phyloP scores from a whole-genome alignment of 2,113 vertebrate species.

The Notiomystis cincta region DNA sequence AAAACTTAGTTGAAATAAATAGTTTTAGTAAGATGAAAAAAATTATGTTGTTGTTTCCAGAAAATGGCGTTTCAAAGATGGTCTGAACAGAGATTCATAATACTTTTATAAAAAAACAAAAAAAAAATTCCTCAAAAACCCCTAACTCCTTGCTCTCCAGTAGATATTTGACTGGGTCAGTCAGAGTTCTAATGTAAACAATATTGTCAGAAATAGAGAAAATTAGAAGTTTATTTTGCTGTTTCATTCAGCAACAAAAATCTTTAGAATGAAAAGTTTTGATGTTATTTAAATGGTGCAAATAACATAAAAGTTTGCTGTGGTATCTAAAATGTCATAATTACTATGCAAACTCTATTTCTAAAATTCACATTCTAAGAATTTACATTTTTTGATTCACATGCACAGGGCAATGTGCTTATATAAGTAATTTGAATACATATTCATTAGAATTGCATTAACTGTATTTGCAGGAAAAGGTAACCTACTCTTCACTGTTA shows the following conservation, averaged over 20 bases:
- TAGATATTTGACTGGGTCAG: background rate
- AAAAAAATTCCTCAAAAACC: background rate
- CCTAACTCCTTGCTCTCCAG: background rate
- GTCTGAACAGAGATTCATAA: background rate
- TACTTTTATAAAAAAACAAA: background rate
- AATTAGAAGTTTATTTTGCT: accelerated
- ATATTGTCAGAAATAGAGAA: background rate
- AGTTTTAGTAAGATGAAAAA: background rate
- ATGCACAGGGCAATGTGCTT: background rate
- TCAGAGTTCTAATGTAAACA: background rate
- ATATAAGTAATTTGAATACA: background rate
- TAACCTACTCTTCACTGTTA: background rate
- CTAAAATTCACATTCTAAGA: background rate
- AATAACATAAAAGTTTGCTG: background rate
- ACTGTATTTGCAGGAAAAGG: background rate
- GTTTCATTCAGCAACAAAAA: background rate
- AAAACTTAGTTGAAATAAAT: background rate
- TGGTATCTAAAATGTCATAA: background rate
- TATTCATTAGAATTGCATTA: background rate
- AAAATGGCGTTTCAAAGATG: background rate
- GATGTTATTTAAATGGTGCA: background rate
- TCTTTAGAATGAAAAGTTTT: background rate
- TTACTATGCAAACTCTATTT: background rate
- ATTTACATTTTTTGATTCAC: background rate
- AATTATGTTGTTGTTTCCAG: background rate